Base-by-base conservation (phyloP, 2,113 vertebrate genomes). In the Chaetodon auriga region DNA sequence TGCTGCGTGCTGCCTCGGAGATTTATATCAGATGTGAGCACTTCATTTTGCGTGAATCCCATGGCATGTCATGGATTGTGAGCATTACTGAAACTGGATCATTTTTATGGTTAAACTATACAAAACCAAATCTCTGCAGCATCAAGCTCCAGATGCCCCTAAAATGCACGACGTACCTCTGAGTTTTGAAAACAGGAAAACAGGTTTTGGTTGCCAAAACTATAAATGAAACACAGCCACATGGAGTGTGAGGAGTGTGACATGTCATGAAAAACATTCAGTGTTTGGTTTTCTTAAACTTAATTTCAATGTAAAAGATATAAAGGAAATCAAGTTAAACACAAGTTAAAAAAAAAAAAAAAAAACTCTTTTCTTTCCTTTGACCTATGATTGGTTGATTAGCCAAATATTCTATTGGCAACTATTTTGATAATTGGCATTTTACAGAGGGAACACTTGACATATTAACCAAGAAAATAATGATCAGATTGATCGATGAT, bases 171-270 rank as follows among this genome's bases (percentile, higher is more conserved):
- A 49, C 53, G 66, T 41, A 21, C 45, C n/a, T 21, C 65, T 6
- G 54, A 62, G 60, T 13, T 63, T 57, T 6, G 4, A 78, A 79
- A 70, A 69, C 58, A 79, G 69, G 45, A 60, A 84, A 66, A 41
- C 23, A 18, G 65, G 7, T 60, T 73, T 43, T 3, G 5, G 57
- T 12, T 63, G 69, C 58, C 51, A 78, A 53, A 74, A 38, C 13
- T 69, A 68, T 6, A 38, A 65, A 81, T 41, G 6, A 82, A 79
- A 68, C 64, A 46, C 41, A 55, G 45, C 13, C 35, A 71, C 43
- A 41, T 14, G 35, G 15, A 69, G 49, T 7, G 0, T 11, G 16
- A 36, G 63, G 62, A 46, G 60, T n/a, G 9, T 2, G 55, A 60
- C 25, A 69, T 61, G 68, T 72, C 38, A 45, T 0, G 7, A 30